Conservation (phyloP, 2,113 vertebrate genomes). For the Acinonyx jubatus region DNA sequence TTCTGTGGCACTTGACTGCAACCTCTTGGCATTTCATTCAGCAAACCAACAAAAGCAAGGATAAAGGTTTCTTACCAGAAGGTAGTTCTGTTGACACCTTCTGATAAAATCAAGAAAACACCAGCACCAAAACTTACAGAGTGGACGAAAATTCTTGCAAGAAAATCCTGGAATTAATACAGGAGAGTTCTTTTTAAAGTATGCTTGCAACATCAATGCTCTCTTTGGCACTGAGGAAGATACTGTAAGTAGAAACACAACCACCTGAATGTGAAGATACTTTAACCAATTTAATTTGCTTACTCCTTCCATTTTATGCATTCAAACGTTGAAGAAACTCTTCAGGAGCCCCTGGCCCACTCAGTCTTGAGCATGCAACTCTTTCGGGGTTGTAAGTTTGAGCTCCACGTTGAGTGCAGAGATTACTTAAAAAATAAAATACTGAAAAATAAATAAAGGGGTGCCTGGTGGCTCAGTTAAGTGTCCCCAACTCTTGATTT, state of each 20-base stretch:
- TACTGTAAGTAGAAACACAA: not conserved
- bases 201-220: not conserved
- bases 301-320: constrained; percentile 34
- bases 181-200: constrained; percentile 42
- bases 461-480: no score
- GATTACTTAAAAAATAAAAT: not conserved
- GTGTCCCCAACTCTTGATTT: no score
- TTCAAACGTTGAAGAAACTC: not conserved
- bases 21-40: constrained; percentile 9
- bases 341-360: not conserved
- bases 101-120: constrained; percentile 66
- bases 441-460: not conserved
- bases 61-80: constrained; percentile 41
- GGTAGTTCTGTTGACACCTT: constrained; percentile 32
- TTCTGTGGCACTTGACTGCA: not conserved
- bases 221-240: not conserved
- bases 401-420: not conserved
- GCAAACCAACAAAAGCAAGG: constrained; percentile 32
- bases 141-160: constrained; percentile 37
- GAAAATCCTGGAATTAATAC: constrained; percentile 20
- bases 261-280: not conserved
- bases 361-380: not conserved
- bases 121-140: constrained; percentile 35
- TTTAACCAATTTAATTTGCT: constrained; percentile 6
- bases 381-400: not conserved